Base-by-base conservation (phyloP, 37 sponge, comb jelly and placozoan genomes). In the Dysidea cf. avara region DNA sequence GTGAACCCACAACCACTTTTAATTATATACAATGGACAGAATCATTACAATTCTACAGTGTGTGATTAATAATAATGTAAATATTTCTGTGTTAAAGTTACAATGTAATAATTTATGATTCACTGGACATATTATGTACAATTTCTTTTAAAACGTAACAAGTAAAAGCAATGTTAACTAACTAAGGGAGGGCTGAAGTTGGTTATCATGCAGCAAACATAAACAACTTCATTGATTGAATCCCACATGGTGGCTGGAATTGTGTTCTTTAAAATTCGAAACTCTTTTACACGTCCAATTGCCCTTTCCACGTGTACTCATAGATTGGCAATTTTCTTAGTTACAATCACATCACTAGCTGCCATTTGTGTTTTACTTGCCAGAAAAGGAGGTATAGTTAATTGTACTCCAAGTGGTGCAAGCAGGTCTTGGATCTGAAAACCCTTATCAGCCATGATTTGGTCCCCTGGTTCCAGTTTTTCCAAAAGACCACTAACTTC, bases 391-490 rank as follows among this genome's bases (percentile, higher is more conserved):
- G 76, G 76, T 29, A 75, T 75, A 33, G 61, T 75, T 12, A 75
- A 2, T 3, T 29, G 25, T 39, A 66, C 58, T 18, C 79, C 69
- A 34, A 16, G 37, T 34, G 32, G 34, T 36, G n/a, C 24, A 21
- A 61, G 26, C 9, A 49, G 56, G 34, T 83, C 77, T 16, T n/a
- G 43, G 3, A 75, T 69, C 20, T 74, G 61, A 47, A 82, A 66
- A 20, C 85, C 74, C 17, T 67, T 58, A 49, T 77, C 85, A 20
- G 85, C 85, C 85, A 84, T 84, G 7, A 84, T 39, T 34, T 54
- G 39, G 53, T 77, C 85, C 31, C 85, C 78, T 34, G 14, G 13
- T 43, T 84, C 55, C 62, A 61, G 32, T 7, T 33, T 33, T 25
- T 20, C 26, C 48, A 84, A 64, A 13, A 84, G 1, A 30, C 85